Evolutionary conservation across 1,140 invertebrate genomes (phyloP), one percentile per base, ranked within the genome.

Genomic region (Dreissena rostriformis): DNA sequence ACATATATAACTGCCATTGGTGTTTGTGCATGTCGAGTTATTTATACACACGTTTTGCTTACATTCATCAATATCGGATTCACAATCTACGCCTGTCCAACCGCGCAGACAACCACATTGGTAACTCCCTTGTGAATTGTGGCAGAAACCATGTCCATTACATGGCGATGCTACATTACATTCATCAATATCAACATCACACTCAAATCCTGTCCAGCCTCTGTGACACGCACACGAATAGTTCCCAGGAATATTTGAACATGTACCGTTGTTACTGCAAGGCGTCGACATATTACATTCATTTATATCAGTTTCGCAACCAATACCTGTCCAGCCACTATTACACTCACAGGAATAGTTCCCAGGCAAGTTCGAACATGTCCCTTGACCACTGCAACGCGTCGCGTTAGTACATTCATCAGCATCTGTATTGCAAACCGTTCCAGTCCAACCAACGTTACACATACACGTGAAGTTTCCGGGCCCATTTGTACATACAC

Each of bases 211-310:
- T 0, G 76, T 65, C 80, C 81, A 86, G 0, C 81, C 81, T n/a
- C 29, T 52, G 0, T 29, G 22, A 82, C 84, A 87, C 1, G 14
- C 26, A 70, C 86, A 87, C 10, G 24, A 55, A 51, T 82, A 86
- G 66, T 70, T 57, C n/a, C 86, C 83, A 8, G 39, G 8, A n/a
- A 29, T 77, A 29, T 87, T 87, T n/a, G 19, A 61, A 78, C 86
- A 87, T 5, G 24, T 76, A 29, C 61, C 26, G 39, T 87, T 82
- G 15, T 61, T n/a, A 75, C 8, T 39, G 39, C 86, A 87, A 28
- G 86, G 86, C 17, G 15, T 19, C 6, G 26, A 15, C 14, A 24
- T 1, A 49, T 67, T 29, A 66, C 75, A 77, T 66, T 66, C 61
- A 74, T 74, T 57, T 24, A 7, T 61, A 28, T 24, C 26, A 74